Evolutionary conservation across 2,797 vertebrate genomes (phyloP), one percentile per base, ranked within the genome.

Genomic region (Paguma larvata): DNA sequence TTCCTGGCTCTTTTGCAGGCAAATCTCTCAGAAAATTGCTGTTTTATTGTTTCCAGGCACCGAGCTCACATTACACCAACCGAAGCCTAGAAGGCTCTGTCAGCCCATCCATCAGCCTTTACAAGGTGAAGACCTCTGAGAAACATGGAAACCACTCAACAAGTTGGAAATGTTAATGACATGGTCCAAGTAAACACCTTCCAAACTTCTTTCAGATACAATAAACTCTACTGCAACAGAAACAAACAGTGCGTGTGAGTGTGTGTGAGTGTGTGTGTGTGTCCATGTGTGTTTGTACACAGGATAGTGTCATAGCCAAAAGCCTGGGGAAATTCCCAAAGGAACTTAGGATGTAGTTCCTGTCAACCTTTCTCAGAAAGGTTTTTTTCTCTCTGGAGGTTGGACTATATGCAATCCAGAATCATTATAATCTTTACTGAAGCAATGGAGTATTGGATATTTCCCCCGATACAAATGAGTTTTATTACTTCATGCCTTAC

Each of bases 41-140:
- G 34, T 53, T 98, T 98, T 97, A 98, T 98, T 98, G 96, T 98
- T 98, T 98, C 85, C 97, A 98, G 98, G 92, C 75, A 34, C 94
- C 89, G 75, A 79, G 95, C 83, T 98, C 97, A 85, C 84, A 62
- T 97, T 98, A 97, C 85, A 70, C n/a, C 62, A 41, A 48, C 86
- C 21, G 13, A 95, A 96, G 94, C 65, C 97, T 97, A 93, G 89
- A 79, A 96, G 59, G 83, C 53, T 38, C 62, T 96, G 97, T 95
- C 97, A 97, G 97, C 93, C 97, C 44, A 91, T 92, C 95, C 97
- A 82, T 98, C 98, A 96, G 85, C 27, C 88, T 94, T 94, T 86
- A 85, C 1, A 1, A 70, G 89, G 70, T 88, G 72, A 75, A 34
- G 65, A 85, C 77, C 59, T 91, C 79, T 94, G 67, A n/a, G 94